phyloP scores from a whole-genome alignment of 2,888 invertebrate species.

The Ephialtes manifestator region DNA sequence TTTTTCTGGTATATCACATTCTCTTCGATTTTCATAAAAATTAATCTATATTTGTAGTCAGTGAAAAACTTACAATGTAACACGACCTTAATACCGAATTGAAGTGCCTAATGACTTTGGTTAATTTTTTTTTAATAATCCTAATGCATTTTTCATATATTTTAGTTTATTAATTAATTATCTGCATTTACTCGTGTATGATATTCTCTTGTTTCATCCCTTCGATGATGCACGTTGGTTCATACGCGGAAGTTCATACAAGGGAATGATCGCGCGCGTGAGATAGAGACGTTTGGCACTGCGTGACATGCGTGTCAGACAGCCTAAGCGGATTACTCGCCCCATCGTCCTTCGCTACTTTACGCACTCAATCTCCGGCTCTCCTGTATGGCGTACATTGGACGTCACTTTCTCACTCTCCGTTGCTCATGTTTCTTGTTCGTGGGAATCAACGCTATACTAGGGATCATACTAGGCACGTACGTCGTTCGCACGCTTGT shows the following conservation, averaged over 20 bases:
- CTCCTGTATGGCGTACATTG: constrained; percentile 26
- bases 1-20: too few species aligned
- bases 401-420: constrained; percentile 54
- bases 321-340: constrained; percentile 64
- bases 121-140: too few species aligned
- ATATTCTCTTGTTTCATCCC: background rate
- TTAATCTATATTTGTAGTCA: too few species aligned
- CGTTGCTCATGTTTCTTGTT: constrained; percentile 54
- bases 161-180: background rate
- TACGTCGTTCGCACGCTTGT: constrained; percentile 48
- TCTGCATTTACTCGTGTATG: background rate
- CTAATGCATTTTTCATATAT: too few species aligned
- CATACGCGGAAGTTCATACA: constrained; percentile 22
- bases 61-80: too few species aligned
- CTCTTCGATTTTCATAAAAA: too few species aligned
- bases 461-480: constrained; percentile 30
- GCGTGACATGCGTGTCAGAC: constrained; percentile 63
- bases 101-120: too few species aligned
- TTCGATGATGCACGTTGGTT: background rate
- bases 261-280: constrained; percentile 50
- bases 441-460: constrained; percentile 57
- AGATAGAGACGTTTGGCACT: constrained; percentile 54
- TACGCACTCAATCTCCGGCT: constrained; percentile 58
- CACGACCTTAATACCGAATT: too few species aligned
- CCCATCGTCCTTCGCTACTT: constrained; percentile 56